These are phyloP conservation scores for Papilio elwesi DNA, from an alignment of 2,888 invertebrate species.

Conservation along the genomic window DNA sequence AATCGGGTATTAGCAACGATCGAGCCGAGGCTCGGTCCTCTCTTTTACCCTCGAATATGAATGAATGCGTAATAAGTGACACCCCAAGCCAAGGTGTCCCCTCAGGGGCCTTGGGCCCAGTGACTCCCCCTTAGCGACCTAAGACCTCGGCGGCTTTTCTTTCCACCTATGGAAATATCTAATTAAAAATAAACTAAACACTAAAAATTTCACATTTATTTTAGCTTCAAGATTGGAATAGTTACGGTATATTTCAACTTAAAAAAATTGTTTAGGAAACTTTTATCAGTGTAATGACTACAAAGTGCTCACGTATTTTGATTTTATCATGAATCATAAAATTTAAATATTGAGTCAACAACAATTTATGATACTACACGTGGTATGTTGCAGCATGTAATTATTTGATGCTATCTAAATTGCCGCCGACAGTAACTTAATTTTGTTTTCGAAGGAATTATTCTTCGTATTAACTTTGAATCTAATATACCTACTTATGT, in stretches of 20 bases:
- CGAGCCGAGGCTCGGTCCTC: no score
- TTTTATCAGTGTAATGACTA: neutral
- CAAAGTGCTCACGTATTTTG: neutral
- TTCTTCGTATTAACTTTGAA: neutral
- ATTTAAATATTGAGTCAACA: neutral
- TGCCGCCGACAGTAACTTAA: neutral
- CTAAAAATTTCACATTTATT: no score
- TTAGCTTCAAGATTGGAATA: neutral
- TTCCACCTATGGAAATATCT: neutral
- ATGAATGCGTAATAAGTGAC: no score
- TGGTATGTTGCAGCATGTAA: neutral
- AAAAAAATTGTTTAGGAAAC: no score
- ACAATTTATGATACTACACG: neutral
- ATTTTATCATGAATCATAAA: neutral
- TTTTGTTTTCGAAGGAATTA: neutral
- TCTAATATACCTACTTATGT: neutral
- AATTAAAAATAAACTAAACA: neutral
- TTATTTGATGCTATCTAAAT: slow-evolving; percentile 24
- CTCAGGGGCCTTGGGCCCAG: no score
- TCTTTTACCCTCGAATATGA: no score
- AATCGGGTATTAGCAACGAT: no score
- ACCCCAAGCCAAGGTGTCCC: no score
- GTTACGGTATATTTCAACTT: no score
- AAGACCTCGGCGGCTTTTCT: no score
- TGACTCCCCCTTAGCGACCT: no score